These are phyloP conservation scores for Zaprionus obscuricornis DNA, from an alignment of 2,888 invertebrate species.

Conservation along the genomic window DNA sequence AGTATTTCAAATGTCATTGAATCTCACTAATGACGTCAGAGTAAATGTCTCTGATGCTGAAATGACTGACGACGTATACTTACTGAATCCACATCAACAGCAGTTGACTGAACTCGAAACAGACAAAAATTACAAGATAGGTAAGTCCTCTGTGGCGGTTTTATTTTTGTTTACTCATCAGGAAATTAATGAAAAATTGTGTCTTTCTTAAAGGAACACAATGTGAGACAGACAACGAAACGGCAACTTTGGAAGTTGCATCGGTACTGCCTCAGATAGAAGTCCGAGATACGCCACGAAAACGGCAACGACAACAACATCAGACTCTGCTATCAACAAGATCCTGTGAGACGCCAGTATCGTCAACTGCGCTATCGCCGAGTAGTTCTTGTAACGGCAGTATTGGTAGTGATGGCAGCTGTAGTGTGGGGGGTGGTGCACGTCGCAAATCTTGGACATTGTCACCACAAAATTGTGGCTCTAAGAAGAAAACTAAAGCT, in stretches of 20 bases:
- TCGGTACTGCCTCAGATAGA: no score
- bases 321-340: conserved; percentile 75
- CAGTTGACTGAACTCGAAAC: no score
- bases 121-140: no score
- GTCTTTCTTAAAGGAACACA: neutral
- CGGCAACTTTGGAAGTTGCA: neutral
- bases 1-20: conserved; percentile 67
- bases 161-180: neutral
- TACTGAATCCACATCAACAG: conserved; percentile 1
- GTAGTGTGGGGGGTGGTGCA: conserved; percentile 77
- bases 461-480: conserved; percentile 83
- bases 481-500: conserved; percentile 87
- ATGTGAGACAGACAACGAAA: conserved; percentile 2
- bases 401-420: conserved; percentile 77
- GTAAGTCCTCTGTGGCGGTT: conserved; percentile 1
- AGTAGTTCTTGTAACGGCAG: conserved; percentile 79
- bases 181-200: no score
- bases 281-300: no score
- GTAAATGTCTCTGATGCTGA: conserved; percentile 49
- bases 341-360: conserved; percentile 72
- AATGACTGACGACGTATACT: no score
- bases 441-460: conserved; percentile 80
- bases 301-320: conserved; percentile 43
- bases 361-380: conserved; percentile 64
- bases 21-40: conserved; percentile 68